Percentiles rank a stretch among this genome's conserved stretches.
Conservation (phyloP, 2,888 invertebrate species). For the Pristionchus mayeri region DNA sequence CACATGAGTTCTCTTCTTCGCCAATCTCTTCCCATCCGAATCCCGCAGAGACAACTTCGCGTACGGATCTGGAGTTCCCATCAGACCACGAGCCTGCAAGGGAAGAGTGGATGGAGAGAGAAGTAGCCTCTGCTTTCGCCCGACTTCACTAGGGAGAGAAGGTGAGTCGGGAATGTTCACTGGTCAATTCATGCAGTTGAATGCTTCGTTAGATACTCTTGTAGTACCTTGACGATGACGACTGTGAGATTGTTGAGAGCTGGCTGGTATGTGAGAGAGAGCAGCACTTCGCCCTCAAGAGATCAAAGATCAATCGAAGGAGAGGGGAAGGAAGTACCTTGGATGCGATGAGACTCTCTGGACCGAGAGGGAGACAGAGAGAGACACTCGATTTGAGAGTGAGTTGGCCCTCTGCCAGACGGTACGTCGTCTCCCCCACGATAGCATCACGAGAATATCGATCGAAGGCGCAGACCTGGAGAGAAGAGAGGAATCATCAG, state of each 20-base stretch:
- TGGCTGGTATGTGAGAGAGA: constrained; percentile 98
- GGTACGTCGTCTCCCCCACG: constrained; percentile 94
- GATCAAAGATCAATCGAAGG: neutral
- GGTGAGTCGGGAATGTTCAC: too few species aligned
- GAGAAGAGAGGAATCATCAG: neutral
- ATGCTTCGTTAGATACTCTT: too few species aligned
- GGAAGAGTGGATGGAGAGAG: too few species aligned
- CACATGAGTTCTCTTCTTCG: constrained; percentile 98
- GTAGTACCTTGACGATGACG: constrained; percentile 93
- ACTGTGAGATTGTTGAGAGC: constrained; percentile 95
- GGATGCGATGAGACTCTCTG: constrained; percentile 12
- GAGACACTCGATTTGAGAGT: constrained; percentile 49
- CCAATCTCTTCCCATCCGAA: constrained; percentile 88
- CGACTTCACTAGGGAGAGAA: too few species aligned
- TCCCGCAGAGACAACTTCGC: constrained; percentile 98
- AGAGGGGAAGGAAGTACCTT: neutral
- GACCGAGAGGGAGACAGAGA: constrained; percentile 38
- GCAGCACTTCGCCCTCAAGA: constrained; percentile 85
- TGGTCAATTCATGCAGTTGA: too few species aligned
- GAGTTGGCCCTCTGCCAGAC: constrained; percentile 77
- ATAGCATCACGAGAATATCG: constrained; percentile 98
- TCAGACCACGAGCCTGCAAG: constrained; percentile 42
- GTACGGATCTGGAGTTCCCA: constrained; percentile 85
- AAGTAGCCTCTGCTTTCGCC: too few species aligned
- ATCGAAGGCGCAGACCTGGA: constrained; percentile 88